Percentiles rank a stretch among this genome's conserved stretches.
phyloP scores from a whole-genome alignment of 1,140 invertebrate species.

The Diorhabda elongata region DNA sequence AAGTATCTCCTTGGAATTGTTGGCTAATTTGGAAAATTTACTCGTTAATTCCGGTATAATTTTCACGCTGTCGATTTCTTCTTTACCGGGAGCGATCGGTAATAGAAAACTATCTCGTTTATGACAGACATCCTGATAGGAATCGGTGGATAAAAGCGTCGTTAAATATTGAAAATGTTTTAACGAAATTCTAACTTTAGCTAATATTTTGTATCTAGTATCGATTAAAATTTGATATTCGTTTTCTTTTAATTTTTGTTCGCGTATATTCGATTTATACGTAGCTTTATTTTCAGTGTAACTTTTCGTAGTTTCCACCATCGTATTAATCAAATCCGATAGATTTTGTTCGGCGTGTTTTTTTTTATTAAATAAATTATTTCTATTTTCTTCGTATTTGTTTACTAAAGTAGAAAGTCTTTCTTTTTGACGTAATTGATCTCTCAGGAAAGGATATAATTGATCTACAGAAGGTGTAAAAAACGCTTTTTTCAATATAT shows the following conservation, averaged over 20 bases:
- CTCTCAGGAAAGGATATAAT: constrained; percentile 52
- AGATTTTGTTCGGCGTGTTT: constrained; percentile 55
- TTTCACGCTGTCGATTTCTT: constrained; percentile 34
- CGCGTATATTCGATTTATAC: constrained; percentile 47
- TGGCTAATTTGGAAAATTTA: constrained; percentile 26
- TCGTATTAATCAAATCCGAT: constrained; percentile 53
- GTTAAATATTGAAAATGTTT: constrained; percentile 37
- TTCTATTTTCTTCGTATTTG: constrained; percentile 49
- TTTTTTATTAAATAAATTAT: constrained; percentile 51
- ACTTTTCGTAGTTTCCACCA: constrained; percentile 52
- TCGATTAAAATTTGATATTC: constrained; percentile 31
- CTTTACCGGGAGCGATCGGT: constrained; percentile 23
- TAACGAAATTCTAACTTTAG: constrained; percentile 35
- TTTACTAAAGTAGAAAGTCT: constrained; percentile 51
- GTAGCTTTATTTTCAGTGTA: constrained; percentile 52
- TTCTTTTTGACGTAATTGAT: constrained; percentile 53
- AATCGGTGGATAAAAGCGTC: constrained; percentile 15
- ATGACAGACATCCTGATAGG: neutral
- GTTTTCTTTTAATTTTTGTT: constrained; percentile 48
- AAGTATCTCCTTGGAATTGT: constrained; percentile 19
- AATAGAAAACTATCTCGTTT: neutral
- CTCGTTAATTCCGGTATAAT: constrained; percentile 27
- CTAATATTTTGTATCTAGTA: constrained; percentile 32
- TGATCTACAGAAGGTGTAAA: constrained; percentile 49
- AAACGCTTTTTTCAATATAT: constrained; percentile 49